Conservation (phyloP, 2,113 vertebrate species). For the Cynopterus brachyotis region DNA sequence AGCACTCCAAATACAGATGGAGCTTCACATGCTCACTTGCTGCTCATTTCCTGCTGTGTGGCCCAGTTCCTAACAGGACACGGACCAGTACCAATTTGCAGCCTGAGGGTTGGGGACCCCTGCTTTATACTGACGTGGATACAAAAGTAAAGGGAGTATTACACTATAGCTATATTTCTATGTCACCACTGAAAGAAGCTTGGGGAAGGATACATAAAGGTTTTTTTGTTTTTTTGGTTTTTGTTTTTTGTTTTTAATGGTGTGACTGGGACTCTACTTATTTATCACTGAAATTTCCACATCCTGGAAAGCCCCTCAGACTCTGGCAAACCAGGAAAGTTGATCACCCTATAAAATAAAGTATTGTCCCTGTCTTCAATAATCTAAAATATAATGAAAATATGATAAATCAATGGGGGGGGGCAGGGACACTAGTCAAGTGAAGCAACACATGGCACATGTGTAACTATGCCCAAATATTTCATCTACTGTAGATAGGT, state of each 20-base stretch:
- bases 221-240: background rate
- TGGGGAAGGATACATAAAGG: background rate
- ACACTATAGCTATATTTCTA: background rate
- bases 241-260: background rate
- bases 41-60: too few relatives aligned
- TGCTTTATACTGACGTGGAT: background rate
- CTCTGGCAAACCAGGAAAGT: background rate
- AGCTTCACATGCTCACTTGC: too few relatives aligned
- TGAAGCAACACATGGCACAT: background rate
- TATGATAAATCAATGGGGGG: background rate
- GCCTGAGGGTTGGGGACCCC: too few relatives aligned
- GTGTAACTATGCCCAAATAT: background rate
- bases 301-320: background rate
- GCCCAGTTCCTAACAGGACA: too few relatives aligned
- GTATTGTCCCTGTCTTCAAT: background rate
- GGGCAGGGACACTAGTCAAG: background rate
- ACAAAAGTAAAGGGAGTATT: background rate
- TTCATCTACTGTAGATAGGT: background rate
- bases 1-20: too few relatives aligned
- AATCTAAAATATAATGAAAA: background rate
- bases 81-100: too few relatives aligned
- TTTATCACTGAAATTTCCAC: conserved; percentile 20
- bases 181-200: background rate
- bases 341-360: background rate
- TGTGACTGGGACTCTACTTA: background rate